Evolutionary conservation across 2,888 invertebrate genomes (phyloP), one percentile per base, ranked within the genome.

Genomic region (Conchocele bisecta): DNA sequence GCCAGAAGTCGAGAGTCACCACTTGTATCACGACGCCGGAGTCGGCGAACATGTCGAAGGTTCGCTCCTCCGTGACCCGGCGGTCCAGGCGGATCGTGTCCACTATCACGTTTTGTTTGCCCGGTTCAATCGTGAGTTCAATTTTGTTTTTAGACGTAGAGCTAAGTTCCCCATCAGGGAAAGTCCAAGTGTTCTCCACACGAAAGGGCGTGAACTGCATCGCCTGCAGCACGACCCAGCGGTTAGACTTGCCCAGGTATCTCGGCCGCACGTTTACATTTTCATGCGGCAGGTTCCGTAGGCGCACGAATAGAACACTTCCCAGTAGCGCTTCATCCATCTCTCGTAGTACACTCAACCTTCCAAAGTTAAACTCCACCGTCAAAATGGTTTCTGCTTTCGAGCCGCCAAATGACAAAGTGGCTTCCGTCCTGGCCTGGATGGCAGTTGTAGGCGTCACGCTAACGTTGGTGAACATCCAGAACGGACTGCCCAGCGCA

Each of bases 111-210:
- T 59, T 33, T 41, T 59, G 70, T 44, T 41, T 53, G 15, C 53
- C 64, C 5, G 72, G 64, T 17, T 44, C 50, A n/a, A 76, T 67
- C 5, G 50, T 39, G 0, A 83, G 26, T 17, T 51, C 54, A 7
- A 83, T 59, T 3, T 50, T 51, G 50, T 83, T 83, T n/a, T 69
- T 31, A 13, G 54, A 53, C 0, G n/a, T 26, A n/a, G 59, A 33
- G 17, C 58, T 44, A 79, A 79, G 81, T 37, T 68, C 59, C 48
- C 63, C 64, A 15, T 80, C 83, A 0, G 83, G 75, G 17, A 83
- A 63, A 24, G 46, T 39, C 83, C 83, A 83, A 2, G 53, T 46
- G 11, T 66, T 53, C 22, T 64, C 69, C 3, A 33, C 54, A 13
- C 39, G 57, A 26, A 72, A 65, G 15, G 71, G 68, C 3, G 70